These are phyloP conservation scores for Cantharis rustica DNA, from an alignment of 2,888 invertebrate genomes.

Conservation along the genomic window DNA sequence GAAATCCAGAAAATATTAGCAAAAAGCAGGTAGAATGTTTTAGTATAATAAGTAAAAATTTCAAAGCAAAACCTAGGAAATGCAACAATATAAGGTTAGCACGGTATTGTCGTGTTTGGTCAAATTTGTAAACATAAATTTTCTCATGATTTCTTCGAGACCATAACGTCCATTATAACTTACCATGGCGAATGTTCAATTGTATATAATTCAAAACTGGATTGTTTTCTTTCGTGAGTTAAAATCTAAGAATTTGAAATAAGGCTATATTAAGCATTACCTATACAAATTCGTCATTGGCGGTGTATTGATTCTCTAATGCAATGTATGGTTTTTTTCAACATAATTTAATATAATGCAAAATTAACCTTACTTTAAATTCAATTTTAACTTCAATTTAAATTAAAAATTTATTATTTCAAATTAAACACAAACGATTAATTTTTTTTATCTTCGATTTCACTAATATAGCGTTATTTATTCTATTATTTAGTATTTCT, in stretches of 20 bases:
- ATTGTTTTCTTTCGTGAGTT: neutral
- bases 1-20: neutral
- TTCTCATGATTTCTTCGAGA: neutral
- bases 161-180: neutral
- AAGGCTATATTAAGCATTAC: neutral
- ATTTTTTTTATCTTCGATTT: too few relatives aligned
- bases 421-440: too few relatives aligned
- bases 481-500: too few relatives aligned
- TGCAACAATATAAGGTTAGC: neutral
- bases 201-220: neutral
- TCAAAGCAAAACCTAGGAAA: neutral
- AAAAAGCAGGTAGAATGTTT: neutral
- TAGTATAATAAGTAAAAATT: neutral
- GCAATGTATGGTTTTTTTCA: too few relatives aligned
- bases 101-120: neutral
- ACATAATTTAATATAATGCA: too few relatives aligned
- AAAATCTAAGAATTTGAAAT: neutral
- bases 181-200: neutral
- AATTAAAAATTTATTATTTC: too few relatives aligned
- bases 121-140: neutral
- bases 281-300: too few relatives aligned
- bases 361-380: too few relatives aligned
- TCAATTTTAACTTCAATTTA: too few relatives aligned
- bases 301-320: too few relatives aligned
- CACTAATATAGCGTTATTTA: too few relatives aligned